These are phyloP conservation scores for Oscheius sp. DNA, from an alignment of 2,888 invertebrate genomes.

Conservation along the genomic window DNA sequence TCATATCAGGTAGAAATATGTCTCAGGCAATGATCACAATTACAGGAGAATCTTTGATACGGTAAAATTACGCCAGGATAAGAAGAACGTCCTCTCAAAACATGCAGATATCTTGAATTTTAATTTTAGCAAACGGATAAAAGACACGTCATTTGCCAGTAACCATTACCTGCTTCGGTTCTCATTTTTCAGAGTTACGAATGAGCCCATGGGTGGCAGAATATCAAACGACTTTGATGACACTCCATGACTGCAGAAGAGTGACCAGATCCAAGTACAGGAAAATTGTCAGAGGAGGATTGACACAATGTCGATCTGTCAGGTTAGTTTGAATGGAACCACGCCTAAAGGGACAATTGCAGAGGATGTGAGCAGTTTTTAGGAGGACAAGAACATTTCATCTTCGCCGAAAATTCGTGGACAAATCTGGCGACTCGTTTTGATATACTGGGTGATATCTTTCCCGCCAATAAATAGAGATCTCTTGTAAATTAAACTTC, in stretches of 20 bases:
- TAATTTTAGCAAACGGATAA: not conserved
- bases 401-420: conserved; percentile 25
- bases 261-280: conserved; percentile 12
- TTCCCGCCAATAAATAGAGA: conserved; percentile 1
- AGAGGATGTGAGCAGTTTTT: conserved; percentile 31
- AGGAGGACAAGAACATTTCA: conserved; percentile 12
- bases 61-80: not conserved
- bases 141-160: conserved; percentile 9
- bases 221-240: conserved; percentile 19
- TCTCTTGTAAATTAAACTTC: too few species aligned
- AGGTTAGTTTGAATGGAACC: not conserved
- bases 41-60: conserved; percentile 24
- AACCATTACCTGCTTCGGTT: too few species aligned
- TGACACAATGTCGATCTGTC: conserved; percentile 15
- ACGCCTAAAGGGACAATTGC: not conserved
- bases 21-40: not conserved
- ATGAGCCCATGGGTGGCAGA: conserved; percentile 22
- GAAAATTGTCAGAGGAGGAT: conserved; percentile 13
- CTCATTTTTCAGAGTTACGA: conserved; percentile 13
- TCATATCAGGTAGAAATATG: not conserved
- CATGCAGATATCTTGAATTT: not conserved
- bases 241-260: conserved; percentile 15
- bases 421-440: conserved; percentile 19
- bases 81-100: conserved; percentile 3
- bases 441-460: conserved; percentile 26